Evolutionary conservation across 2,888 invertebrate species (phyloP), one percentile per base, ranked within the genome.

Genomic region (Andrena camellia): DNA sequence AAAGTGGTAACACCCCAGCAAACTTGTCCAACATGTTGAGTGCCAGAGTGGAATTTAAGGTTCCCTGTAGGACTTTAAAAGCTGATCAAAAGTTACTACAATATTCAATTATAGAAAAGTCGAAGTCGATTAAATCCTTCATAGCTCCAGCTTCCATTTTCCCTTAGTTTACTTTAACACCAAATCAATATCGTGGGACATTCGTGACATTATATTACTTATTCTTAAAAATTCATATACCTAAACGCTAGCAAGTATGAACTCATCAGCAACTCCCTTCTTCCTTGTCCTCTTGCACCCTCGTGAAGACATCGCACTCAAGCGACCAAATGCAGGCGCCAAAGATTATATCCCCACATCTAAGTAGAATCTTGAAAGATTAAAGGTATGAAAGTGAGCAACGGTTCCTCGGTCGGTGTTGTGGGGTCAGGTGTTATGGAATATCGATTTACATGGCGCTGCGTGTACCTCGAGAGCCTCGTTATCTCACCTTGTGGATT

Each of bases 361-460:
- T 73, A 69, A 73, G 66, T 63, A 78, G 57, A 67, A 79, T 79
- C 79, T 48, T 29, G 62, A 33, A 42, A 66, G 20, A 66, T 70
- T 35, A 29, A 52, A 31, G 66, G 57, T 10, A n/a, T 7, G 67
- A 70, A 29, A 33, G 7, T 13, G 42, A 62, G 29, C 10, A 76
- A 69, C 64, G 59, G 3, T 54, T 42, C 29, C 6, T 29, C 68
- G 78, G 69, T 66, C 33, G 23, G 17, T 31, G 50, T 13, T 10
- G 2, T 3, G 57, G 48, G 48, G 63, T n/a, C 50, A 66, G 57
- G 64, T 66, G 50, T 76, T 76, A 74, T 77, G 69, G 84, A 77
- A 71, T 74, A 84, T 79, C 79, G 77, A 83, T 83, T 79, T 31
- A 42, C 66, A 26, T n/a, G 54, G 35, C 8, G 42, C 50, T 52